Percentiles rank a stretch among this genome's conserved stretches.
Evolutionary conservation across 2,888 invertebrate genomes (phyloP).

Genomic region (Plusia festucae): DNA sequence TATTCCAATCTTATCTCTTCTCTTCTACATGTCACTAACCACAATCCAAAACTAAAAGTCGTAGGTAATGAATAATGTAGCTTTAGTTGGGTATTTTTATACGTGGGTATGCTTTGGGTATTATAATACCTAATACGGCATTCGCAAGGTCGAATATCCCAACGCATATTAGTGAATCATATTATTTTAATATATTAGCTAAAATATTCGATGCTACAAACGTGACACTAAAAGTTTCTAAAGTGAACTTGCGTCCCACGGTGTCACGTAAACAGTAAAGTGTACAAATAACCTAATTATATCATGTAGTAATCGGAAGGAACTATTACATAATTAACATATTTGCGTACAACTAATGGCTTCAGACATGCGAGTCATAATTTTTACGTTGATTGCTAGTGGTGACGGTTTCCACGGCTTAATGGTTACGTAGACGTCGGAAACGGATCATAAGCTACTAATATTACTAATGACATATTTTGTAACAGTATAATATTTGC

Average conservation of each 20-base stretch:
- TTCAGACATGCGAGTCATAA: conserved; percentile 17
- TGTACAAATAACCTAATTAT: neutral
- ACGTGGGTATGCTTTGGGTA: too few species aligned
- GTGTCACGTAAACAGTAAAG: neutral
- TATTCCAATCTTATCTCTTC: too few species aligned
- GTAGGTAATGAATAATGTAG: too few species aligned
- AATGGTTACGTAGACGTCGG: conserved; percentile 34
- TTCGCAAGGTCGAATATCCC: too few species aligned
- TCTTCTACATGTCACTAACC: too few species aligned
- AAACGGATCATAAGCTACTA: conserved; percentile 38
- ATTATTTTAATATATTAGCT: neutral
- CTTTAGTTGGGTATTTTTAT: too few species aligned
- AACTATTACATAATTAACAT: conserved; percentile 25
- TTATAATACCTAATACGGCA: too few species aligned
- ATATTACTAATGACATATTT: conserved; percentile 36
- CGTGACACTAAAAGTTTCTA: neutral
- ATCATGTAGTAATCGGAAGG: conserved; percentile 22
- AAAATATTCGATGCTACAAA: neutral
- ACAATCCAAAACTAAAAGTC: too few species aligned
- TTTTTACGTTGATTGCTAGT: conserved; percentile 28
- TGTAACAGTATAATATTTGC: conserved; percentile 20
- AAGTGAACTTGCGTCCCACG: neutral
- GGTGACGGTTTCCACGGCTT: conserved; percentile 37
- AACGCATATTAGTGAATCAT: too few species aligned
- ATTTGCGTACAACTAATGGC: conserved; percentile 20